Evolutionary conservation across 2,888 invertebrate species (phyloP).

Genomic region (Chymomyza caudatula): DNA sequence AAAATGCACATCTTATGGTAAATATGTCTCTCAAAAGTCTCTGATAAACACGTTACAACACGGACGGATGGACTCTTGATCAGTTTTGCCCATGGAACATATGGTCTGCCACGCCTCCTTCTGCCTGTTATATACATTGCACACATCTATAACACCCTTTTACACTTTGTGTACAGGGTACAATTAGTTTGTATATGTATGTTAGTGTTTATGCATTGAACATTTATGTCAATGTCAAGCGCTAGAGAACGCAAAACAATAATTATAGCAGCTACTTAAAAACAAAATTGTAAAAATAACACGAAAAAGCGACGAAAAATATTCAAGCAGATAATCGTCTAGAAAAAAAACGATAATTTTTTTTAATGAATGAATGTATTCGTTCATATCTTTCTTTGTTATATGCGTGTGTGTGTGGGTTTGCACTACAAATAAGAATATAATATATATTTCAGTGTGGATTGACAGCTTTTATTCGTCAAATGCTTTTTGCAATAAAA

Average conservation of each 20-base stretch:
- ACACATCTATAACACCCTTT: too few relatives aligned
- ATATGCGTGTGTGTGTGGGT: slow-evolving; percentile 6
- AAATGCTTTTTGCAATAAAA: background rate
- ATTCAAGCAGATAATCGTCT: background rate
- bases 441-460: background rate
- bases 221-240: slow-evolving; percentile 62
- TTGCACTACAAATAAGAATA: slow-evolving; percentile 46
- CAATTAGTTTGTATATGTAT: background rate
- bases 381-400: background rate
- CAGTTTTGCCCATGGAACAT: too few relatives aligned
- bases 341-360: too few relatives aligned
- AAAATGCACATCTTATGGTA: too few relatives aligned
- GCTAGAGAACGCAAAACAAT: background rate
- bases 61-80: too few relatives aligned
- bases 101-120: too few relatives aligned
- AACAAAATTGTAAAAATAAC: slow-evolving; percentile 67
- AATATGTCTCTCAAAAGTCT: too few relatives aligned
- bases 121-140: too few relatives aligned
- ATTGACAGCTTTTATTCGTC: background rate
- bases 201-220: slow-evolving; percentile 6
- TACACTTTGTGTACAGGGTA: too few relatives aligned
- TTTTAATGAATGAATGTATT: slow-evolving; percentile 25
- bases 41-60: too few relatives aligned
- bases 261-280: slow-evolving; percentile 20
- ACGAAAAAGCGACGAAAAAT: slow-evolving; percentile 45